phyloP scores from a whole-genome alignment of 2,888 invertebrate genomes.

The Uropetala carovei region DNA sequence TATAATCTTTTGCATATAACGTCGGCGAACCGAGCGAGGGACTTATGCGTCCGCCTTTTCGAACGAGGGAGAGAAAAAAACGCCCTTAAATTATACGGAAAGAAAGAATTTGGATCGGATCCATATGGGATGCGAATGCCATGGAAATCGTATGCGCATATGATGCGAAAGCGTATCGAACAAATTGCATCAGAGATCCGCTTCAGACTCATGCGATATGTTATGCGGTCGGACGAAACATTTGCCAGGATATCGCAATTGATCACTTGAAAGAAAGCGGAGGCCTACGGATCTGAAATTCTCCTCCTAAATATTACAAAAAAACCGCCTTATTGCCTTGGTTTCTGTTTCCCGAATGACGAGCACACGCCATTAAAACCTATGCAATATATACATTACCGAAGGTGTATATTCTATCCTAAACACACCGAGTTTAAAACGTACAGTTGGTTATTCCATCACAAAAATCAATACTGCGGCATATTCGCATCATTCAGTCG shows the following conservation, averaged over 20 bases:
- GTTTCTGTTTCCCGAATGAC: not conserved
- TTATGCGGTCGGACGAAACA: not conserved
- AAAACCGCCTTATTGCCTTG: not conserved
- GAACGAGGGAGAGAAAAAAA: not conserved
- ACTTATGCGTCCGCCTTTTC: not conserved
- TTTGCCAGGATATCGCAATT: not conserved
- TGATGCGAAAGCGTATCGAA: conserved; percentile 9
- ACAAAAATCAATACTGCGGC: not conserved
- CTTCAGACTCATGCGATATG: not conserved
- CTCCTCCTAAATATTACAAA: not conserved
- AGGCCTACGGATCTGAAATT: not conserved
- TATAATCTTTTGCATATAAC: not conserved
- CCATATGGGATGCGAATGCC: conserved; percentile 6
- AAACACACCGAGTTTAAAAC: not conserved
- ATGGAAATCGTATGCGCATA: conserved; percentile 1
- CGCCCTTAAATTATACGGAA: not conserved
- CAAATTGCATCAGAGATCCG: not conserved
- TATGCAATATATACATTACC: not conserved
- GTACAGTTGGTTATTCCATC: not conserved
- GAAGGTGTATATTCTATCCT: not conserved
- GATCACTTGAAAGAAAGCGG: not conserved
- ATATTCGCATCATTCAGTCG: not conserved
- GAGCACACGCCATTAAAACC: not conserved
- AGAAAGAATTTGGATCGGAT: not conserved
- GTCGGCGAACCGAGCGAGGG: not conserved